Base-by-base conservation (phyloP, 2,888 invertebrate genomes). In the Dromius quadrimaculatus region DNA sequence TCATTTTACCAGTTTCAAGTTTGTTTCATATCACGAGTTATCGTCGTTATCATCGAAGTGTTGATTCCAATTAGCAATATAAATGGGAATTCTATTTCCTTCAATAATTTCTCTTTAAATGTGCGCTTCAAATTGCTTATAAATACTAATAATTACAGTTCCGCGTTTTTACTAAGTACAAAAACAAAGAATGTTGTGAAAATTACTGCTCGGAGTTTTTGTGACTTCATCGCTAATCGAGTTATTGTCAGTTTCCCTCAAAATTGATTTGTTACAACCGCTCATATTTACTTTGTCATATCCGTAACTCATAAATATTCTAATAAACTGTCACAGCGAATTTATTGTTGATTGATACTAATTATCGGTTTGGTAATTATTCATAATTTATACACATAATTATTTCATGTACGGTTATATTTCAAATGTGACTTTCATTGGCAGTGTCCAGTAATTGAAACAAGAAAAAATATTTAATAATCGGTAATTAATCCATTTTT, bases 331-430 rank as follows among this genome's bases (percentile, higher is more conserved):
- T 64, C 64, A 64, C 17, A 50, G 50, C 22, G 36, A 17, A n/a
- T 47, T 19, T 50, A 64, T 47, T 34, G 36, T 20, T 64, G 47
- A 64, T 32, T 64, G 64, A 64, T 64, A 47, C 34, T 64, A 64
- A 64, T 64, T 47, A 64, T 50, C 20, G 19, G 50, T 64, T 64
- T 50, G 20, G 20, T 64, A 64, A 64, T 64, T 64, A 64, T 64
- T 64, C 28, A 34, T 50, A 64, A 64, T 64, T 50, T 64, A 50
- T 34, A 50, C 11, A 19, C 50, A 17, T 64, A 64, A 47, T 64
- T 64, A 64, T 47, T 38, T 32, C 62, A 45, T 28, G 23, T 63
- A 63, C 43, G 63, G 63, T 63, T 43, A 63, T 15, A 11, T 63
- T 63, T 63, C 45, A 63, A 43, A 63, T 63, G 28, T 23, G 15